Conservation (phyloP, 2,113 vertebrate genomes). For the Gadus macrocephalus region DNA sequence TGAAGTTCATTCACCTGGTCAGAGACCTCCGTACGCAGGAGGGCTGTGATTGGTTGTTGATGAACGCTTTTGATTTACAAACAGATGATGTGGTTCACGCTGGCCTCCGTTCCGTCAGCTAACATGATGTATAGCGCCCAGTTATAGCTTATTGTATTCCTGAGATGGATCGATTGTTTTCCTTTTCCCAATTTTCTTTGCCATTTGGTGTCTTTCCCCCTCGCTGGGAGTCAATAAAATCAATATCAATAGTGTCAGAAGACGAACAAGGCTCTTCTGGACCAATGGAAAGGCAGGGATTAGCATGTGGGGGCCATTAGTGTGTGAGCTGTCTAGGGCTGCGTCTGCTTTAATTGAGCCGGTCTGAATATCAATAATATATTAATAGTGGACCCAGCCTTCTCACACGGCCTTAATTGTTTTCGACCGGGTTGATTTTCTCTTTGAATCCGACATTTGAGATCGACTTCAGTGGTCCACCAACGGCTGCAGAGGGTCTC, state of each 20-base stretch:
- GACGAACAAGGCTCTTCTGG: neutral
- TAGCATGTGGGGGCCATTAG: neutral
- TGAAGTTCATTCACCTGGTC: too few relatives aligned
- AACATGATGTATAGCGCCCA: constrained; percentile 31
- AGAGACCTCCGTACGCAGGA: neutral
- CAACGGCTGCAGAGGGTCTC: too few relatives aligned
- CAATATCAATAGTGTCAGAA: constrained; percentile 33
- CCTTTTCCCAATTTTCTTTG: constrained; percentile 34
- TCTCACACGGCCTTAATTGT: too few relatives aligned
- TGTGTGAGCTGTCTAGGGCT: neutral
- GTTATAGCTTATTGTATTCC: constrained; percentile 13
- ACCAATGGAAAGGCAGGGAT: neutral
- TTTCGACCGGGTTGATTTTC: too few relatives aligned
- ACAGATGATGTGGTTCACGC: constrained; percentile 16
- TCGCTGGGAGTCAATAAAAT: constrained; percentile 28
- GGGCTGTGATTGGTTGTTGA: too few relatives aligned
- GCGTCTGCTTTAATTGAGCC: neutral
- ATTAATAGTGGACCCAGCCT: too few relatives aligned
- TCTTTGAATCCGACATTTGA: too few relatives aligned
- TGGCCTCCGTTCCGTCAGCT: constrained; percentile 19
- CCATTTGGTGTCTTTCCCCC: constrained; percentile 18
- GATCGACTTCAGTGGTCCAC: too few relatives aligned
- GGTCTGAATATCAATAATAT: neutral
- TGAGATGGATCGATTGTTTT: constrained; percentile 27
- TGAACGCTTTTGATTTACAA: constrained; percentile 21